Base-by-base conservation (phyloP, 2,888 invertebrate species). In the Pandemis heparana region DNA sequence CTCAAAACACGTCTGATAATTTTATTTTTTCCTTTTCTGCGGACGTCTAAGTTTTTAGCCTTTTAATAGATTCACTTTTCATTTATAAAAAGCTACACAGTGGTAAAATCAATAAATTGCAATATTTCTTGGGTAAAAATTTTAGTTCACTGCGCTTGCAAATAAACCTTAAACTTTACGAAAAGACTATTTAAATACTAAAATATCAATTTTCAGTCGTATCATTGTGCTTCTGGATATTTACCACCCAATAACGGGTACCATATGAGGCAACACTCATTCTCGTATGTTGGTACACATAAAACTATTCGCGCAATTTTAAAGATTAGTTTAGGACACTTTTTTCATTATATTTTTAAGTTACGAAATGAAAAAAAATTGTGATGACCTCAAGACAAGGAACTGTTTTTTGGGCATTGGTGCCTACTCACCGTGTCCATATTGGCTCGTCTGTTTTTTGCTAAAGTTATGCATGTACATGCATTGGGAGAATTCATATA, bases 261-360 rank as follows among this genome's bases (percentile, higher is more conserved):
- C 48, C 12, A 59, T 43, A 75, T 48, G 10, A 9, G 23, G 48
- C 67, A 72, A 68, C 67, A 59, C 48, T 68, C 2, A 39, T 2
- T 12, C 68, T 63, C 7, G 10, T 63, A 63, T 39, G 46, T 72
- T 72, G 72, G 72, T 48, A 63, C 8, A 68, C 0, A 1, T 53
- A 41, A 62, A 38, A 5, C 0, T 62, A 61, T 68, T 67, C 62
- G 66, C 72, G 67, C 67, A 62, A 53, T 51, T 61, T 51, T 41
- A 41, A 61, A 16, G 39, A 4, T 32, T 32, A 32, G 23, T 32
- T 32, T 32, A 32, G 23, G 23, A 2, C 23, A 32, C 23, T 32
- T 32, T 32, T 1, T 32, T 32, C 23, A 2, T 4, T 1, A 32
- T 32, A 32, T 32, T 32, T 32, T 32, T 32, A 1, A 32, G 23